Percentiles rank a stretch among this genome's conserved stretches.
Conservation (phyloP, 2,113 vertebrate species). For the Syngnathoides biaculeatus region DNA sequence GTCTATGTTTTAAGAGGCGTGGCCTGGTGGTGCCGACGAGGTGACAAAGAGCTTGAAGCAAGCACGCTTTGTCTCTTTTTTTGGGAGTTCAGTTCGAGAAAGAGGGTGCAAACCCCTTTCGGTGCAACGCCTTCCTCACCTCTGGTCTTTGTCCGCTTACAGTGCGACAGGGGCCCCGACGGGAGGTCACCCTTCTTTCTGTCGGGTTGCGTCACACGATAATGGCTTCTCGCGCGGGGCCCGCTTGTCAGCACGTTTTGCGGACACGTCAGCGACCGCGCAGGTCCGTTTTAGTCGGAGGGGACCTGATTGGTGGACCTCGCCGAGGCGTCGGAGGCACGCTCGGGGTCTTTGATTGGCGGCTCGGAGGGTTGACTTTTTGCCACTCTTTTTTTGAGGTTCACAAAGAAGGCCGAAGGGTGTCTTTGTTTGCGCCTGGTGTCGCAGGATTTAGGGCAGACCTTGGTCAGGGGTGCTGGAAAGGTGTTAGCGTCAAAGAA, state of each 20-base stretch:
- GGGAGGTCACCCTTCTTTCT: slow-evolving; percentile 1
- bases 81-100: too few species aligned
- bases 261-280: slow-evolving; percentile 67
- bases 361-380: slow-evolving; percentile 60
- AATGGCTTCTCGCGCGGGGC: slow-evolving; percentile 69
- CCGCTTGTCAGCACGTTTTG: slow-evolving; percentile 76
- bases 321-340: slow-evolving; percentile 37
- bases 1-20: too few species aligned
- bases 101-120: too few species aligned
- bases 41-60: too few species aligned
- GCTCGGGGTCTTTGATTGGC: slow-evolving; percentile 50
- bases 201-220: slow-evolving; percentile 63
- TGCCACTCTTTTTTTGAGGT: slow-evolving; percentile 5
- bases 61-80: too few species aligned
- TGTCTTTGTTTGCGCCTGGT: slow-evolving; percentile 47
- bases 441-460: slow-evolving; percentile 74
- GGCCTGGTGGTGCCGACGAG: too few species aligned
- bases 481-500: slow-evolving; percentile 64
- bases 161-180: slow-evolving; percentile 38
- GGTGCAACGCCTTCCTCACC: too few species aligned
- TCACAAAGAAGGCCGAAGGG: too few species aligned
- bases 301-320: slow-evolving; percentile 63
- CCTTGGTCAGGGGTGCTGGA: slow-evolving; percentile 7
- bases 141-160: slow-evolving; percentile 69
- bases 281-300: slow-evolving; percentile 74